A percentile compares a stretch with the other conserved stretches of the same genome.
phyloP scores from a whole-genome alignment of 1,140 invertebrate species.

The Aphis gossypii region DNA sequence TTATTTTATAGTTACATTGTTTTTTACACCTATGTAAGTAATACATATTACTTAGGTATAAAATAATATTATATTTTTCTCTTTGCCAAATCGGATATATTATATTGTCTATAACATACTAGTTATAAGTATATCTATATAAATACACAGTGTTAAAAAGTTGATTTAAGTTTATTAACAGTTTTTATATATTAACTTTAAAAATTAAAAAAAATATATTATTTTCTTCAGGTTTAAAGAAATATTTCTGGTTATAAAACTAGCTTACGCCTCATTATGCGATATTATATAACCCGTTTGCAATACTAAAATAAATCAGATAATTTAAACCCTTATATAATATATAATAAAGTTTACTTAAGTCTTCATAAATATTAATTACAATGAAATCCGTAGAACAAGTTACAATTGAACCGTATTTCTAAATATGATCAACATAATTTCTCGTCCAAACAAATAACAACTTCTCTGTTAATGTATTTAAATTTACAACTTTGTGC shows the following conservation, averaged over 20 bases:
- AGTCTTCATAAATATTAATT: slow-evolving; percentile 41
- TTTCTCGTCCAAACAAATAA: slow-evolving; percentile 26
- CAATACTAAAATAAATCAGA: not conserved
- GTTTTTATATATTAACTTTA: not conserved
- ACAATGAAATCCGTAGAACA: not conserved
- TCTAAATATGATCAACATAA: slow-evolving; percentile 22
- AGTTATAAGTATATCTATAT: not conserved
- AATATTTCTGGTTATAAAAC: not conserved
- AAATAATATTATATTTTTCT: not conserved
- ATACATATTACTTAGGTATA: not conserved
- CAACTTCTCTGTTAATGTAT: not conserved
- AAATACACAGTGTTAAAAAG: not conserved
- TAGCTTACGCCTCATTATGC: not conserved
- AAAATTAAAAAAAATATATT: not conserved
- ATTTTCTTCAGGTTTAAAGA: not conserved
- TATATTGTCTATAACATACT: not conserved
- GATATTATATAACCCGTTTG: not conserved
- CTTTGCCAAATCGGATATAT: not conserved
- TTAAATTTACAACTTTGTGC: not conserved
- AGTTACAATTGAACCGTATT: slow-evolving; percentile 27
- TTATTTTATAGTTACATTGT: not conserved
- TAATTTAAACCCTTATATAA: not conserved
- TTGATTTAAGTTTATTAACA: not conserved
- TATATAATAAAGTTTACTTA: not conserved
- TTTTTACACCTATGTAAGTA: not conserved